phyloP scores from a whole-genome alignment of 2,888 invertebrate genomes.

The Aquatica leii region DNA sequence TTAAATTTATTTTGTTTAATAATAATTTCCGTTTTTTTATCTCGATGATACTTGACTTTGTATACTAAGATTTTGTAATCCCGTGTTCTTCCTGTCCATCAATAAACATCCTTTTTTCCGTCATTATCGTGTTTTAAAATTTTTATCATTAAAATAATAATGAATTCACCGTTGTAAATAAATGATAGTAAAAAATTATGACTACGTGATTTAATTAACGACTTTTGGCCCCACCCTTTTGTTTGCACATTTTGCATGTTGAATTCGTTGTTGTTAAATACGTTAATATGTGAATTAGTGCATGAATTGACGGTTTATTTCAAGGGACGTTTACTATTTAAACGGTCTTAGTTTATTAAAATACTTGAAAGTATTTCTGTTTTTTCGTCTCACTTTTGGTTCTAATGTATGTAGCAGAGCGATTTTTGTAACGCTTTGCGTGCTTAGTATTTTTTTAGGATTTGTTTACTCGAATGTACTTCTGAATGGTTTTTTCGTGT shows the following conservation, averaged over 20 bases:
- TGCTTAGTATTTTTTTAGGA: too few relatives aligned
- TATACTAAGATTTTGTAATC: too few relatives aligned
- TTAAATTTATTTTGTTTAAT: slow-evolving; percentile 1
- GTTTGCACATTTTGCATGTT: slow-evolving; percentile 19
- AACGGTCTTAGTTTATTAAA: not conserved
- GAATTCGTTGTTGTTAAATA: slow-evolving; percentile 31
- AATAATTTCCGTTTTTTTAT: not conserved
- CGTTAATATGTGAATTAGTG: slow-evolving; percentile 48
- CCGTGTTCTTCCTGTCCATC: not conserved
- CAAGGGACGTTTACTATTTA: slow-evolving; percentile 36
- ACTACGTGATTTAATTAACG: slow-evolving; percentile 38
- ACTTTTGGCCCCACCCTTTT: slow-evolving; percentile 3
- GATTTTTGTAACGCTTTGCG: too few relatives aligned
- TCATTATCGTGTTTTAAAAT: not conserved
- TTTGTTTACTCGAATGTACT: too few relatives aligned
- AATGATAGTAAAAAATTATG: slow-evolving; percentile 23
- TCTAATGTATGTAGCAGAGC: too few relatives aligned
- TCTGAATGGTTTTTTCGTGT: too few relatives aligned
- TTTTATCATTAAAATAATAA: not conserved
- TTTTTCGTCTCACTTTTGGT: too few relatives aligned
- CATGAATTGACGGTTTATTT: slow-evolving; percentile 49
- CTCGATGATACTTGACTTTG: too few relatives aligned
- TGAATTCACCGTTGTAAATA: not conserved
- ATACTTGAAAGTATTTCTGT: too few relatives aligned
- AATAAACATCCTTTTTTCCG: not conserved